Percentiles rank a stretch among this genome's conserved stretches.
Conservation (phyloP, 2,797 vertebrate genomes). For the Gymnopithys bicolor region DNA sequence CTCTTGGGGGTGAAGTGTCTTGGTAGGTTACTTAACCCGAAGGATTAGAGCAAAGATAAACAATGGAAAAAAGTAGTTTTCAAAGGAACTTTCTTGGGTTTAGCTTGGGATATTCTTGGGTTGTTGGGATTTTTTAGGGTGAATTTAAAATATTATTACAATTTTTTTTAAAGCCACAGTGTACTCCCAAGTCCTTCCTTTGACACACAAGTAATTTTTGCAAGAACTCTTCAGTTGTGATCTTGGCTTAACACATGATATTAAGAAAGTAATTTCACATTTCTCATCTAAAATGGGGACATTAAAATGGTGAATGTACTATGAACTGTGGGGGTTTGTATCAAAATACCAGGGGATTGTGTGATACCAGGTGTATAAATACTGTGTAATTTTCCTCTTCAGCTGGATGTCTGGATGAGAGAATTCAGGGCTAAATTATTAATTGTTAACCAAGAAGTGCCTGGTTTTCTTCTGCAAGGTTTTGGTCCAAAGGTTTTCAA, state of each 20-base stretch:
- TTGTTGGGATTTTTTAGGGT: background rate
- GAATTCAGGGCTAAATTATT: slow-evolving; percentile 25
- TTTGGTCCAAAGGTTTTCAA: slow-evolving; percentile 55
- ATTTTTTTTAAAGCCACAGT: background rate
- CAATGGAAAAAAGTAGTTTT: background rate
- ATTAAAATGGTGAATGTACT: background rate
- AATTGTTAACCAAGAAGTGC: slow-evolving; percentile 51
- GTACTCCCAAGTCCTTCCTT: background rate
- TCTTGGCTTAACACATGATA: background rate
- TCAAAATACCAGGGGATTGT: background rate
- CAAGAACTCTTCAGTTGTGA: background rate
- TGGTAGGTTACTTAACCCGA: background rate
- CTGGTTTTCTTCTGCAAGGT: slow-evolving; percentile 28
- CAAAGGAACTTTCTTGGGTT: background rate
- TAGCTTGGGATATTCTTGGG: background rate
- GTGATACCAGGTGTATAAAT: background rate
- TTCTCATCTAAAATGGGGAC: background rate
- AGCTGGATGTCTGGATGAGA: background rate
- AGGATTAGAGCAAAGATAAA: background rate
- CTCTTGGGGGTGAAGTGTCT: background rate
- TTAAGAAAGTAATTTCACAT: background rate
- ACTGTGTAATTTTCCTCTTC: background rate
- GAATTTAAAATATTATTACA: background rate
- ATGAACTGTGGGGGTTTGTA: background rate
- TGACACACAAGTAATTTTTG: background rate